Base-by-base conservation (phyloP, 2,888 invertebrate species). In the Pollenia griseotomentosa region DNA sequence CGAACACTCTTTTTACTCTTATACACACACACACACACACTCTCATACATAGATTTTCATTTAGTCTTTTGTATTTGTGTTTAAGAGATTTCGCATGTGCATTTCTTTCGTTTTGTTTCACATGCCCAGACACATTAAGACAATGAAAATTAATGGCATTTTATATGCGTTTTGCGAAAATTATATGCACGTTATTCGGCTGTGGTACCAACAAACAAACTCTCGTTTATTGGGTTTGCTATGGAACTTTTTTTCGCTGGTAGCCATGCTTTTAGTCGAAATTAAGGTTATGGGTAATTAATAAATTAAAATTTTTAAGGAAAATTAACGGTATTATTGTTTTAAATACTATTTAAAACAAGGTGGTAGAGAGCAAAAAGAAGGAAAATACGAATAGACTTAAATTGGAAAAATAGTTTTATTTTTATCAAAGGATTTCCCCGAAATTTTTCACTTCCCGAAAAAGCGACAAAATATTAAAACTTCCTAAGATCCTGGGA, bases 81-180 rank as follows among this genome's bases (percentile, higher is more conserved):
- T 3, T 16, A 19, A 12, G 23, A 75, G 42, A 75, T 77, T 61
- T 40, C 63, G 10, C 48, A 2, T 42, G 68, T 48, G 16, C 79
- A 11, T 59, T 42, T 71, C 51, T 44, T 14, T 77, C 6, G 33
- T 2, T 6, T 2, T 51, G 23, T 40, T 61, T 66, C 63, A 66
- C 83, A 78, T 80, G 80, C 74, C 55, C 80, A 87, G 83, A 81
- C 81, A 78, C 87, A 84, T 87, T 87, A 87, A 84, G 74, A 65
- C 87, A 87, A 87, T 87, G 87, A 87, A 84, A 84, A 87, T 87
- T 84, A 84, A 87, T 84, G 78, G 78, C 53, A 82, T 82, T 87
- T 78, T 82, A 75, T 84, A 83, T 84, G 81, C 81, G 70, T 81
- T 82, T 84, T 83, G 75, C 80, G 44, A 61, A 85, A 74, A 66